Evolutionary conservation across 2,797 vertebrate species (phyloP), one percentile per base, ranked within the genome.

Genomic region (Rhynchotus rufescens): DNA sequence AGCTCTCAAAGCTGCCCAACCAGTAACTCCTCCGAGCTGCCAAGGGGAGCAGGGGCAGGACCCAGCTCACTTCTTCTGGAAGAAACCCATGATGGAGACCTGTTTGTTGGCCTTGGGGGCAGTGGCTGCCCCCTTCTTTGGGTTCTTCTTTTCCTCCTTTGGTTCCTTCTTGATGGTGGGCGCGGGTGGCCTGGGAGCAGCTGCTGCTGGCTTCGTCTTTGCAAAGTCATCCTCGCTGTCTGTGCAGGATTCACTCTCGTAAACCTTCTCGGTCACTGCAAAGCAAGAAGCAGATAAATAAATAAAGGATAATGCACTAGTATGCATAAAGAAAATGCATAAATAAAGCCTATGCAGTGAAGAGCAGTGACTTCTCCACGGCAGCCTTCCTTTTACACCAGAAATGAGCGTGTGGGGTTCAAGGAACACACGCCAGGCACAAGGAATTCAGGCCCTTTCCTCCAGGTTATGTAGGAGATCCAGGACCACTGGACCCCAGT

Each of bases 191-290:
- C 92, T 64, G 21, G 59, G 74, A 10, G 80, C 19, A 30, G 91
- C 72, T 12, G 95, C 72, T 12, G 95, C 84, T 45, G 97, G 82
- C 93, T 96, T 91, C 64, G 94, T 26, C 72, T 97, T 96, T 34
- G 94, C 15, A 6, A 96, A 97, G 7, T 99, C 98, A 3, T 98
- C 98, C 32, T 99, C 99, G 1, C 98, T 97, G 61, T 99, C 99
- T 0, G 99, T 99, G 82, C 98, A 99, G 19, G 99, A 99, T 73
- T 99, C 99, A 0, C 98, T 99, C 97, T 98, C 98, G 0, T 98
- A 99, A 80, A 91, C 97, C 96, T 99, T 99, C 95, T 99, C 99
- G 0, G 99, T 99, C 92, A 99, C 99, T 99, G 97, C 32, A 30
- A 59, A 49, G 67, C 93, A 45, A 71, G 62, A 71, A 88, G 88